A percentile compares a stretch with the other conserved stretches of the same genome.
phyloP scores from a whole-genome alignment of 2,113 vertebrate species.

The Emydura subglobosa region DNA sequence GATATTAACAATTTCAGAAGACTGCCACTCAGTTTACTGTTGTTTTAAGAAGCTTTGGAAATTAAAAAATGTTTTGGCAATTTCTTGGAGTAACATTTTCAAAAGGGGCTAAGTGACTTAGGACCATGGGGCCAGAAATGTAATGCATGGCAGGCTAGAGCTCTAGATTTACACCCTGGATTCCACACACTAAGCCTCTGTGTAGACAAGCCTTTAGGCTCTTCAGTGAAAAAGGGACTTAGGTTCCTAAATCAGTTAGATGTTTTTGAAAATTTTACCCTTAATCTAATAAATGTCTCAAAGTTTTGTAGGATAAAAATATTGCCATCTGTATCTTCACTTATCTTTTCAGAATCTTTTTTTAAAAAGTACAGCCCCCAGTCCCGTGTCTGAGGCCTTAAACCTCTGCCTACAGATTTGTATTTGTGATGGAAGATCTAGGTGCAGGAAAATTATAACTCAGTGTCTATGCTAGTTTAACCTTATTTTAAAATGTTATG shows the following conservation, averaged over 20 bases:
- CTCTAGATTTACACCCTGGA: not conserved
- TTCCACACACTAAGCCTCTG: not conserved
- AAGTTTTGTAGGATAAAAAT: conserved; percentile 29
- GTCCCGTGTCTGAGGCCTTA: not conserved
- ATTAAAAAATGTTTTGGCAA: not conserved
- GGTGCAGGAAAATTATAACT: not conserved
- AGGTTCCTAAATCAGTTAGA: not conserved
- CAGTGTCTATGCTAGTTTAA: not conserved
- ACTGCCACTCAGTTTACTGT: not conserved
- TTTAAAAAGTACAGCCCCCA: conserved; percentile 33
- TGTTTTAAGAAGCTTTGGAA: not conserved
- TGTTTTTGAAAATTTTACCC: not conserved
- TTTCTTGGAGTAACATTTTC: not conserved
- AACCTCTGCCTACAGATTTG: not conserved
- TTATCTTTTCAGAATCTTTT: conserved; percentile 29
- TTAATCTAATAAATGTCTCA: conserved; percentile 19
- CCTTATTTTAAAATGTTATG: not conserved
- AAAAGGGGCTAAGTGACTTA: not conserved
- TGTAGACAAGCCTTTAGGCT: not conserved
- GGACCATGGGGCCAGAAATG: not conserved
- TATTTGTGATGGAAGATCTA: not conserved
- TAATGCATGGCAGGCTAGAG: not conserved
- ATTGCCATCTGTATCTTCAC: not conserved
- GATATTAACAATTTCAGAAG: not conserved
- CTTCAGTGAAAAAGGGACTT: not conserved